Percentiles rank a stretch among this genome's conserved stretches.
Evolutionary conservation across 2,113 vertebrate genomes (phyloP).

Genomic region (Uropsilus gracilis): DNA sequence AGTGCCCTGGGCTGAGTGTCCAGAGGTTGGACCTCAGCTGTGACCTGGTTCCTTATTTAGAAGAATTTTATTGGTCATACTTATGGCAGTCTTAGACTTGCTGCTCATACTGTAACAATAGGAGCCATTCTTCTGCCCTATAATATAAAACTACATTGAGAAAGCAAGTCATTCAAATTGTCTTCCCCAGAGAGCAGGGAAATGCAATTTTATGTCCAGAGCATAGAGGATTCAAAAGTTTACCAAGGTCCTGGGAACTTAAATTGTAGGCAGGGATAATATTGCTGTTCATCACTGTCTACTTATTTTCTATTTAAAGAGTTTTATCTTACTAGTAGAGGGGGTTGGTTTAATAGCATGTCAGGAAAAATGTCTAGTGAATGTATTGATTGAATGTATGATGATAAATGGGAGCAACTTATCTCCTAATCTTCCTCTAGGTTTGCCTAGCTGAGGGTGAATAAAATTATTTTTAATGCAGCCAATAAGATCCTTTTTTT

Average conservation of each 20-base stretch:
- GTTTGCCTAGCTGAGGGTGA: constrained; percentile 47
- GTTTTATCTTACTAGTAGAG: constrained; percentile 67
- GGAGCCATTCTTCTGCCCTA: constrained; percentile 14
- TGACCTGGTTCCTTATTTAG: neutral
- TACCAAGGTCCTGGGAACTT: constrained; percentile 68
- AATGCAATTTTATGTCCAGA: constrained; percentile 32
- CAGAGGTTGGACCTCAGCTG: neutral
- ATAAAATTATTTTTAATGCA: constrained; percentile 73
- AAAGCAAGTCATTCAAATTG: constrained; percentile 13
- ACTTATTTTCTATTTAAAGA: constrained; percentile 76
- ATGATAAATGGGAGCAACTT: constrained; percentile 76
- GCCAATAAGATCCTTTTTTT: constrained; percentile 30
- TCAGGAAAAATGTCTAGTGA: constrained; percentile 70
- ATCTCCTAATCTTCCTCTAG: constrained; percentile 71
- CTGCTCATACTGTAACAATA: neutral
- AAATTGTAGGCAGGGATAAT: constrained; percentile 53
- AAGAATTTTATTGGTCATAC: neutral
- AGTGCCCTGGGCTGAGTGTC: neutral
- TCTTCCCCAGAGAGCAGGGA: constrained; percentile 32
- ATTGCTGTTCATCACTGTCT: constrained; percentile 73
- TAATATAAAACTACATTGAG: neutral
- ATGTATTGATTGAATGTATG: constrained; percentile 72
- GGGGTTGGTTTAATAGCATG: constrained; percentile 73
- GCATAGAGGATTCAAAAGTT: constrained; percentile 57
- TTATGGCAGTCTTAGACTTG: neutral